Percentiles rank a stretch among this genome's conserved stretches.
phyloP scores from a whole-genome alignment of 2,113 vertebrate species.

The Ciconia stormi region DNA sequence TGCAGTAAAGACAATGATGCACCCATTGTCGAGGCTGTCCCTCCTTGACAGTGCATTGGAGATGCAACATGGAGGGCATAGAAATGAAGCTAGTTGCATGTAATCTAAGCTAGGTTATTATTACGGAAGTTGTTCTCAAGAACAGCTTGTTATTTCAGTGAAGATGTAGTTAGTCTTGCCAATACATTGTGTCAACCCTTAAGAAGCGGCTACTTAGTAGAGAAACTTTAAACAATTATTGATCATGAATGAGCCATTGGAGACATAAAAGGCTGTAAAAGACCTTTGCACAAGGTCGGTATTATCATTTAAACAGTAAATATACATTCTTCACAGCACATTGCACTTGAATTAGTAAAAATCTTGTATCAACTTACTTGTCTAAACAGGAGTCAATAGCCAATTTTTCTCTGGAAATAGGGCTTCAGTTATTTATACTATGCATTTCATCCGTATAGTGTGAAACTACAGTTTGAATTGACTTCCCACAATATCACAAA shows the following conservation, averaged over 20 bases:
- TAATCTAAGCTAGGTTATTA: background rate
- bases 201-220: background rate
- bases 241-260: background rate
- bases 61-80: background rate
- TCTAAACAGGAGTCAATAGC: background rate
- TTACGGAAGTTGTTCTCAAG: background rate
- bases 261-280: background rate
- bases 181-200: background rate
- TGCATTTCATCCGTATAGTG: background rate
- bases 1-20: background rate
- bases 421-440: background rate
- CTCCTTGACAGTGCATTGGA: fast-evolving
- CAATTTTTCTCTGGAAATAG: background rate
- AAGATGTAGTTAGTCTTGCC: background rate
- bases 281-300: background rate
- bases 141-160: background rate
- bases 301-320: background rate
- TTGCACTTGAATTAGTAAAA: background rate
- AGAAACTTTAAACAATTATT: background rate
- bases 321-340: background rate
- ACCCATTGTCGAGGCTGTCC: background rate
- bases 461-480: background rate
- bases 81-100: background rate
- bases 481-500: background rate
- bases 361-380: background rate